Conservation (phyloP, 2,888 invertebrate genomes). For the Graphium colonna region DNA sequence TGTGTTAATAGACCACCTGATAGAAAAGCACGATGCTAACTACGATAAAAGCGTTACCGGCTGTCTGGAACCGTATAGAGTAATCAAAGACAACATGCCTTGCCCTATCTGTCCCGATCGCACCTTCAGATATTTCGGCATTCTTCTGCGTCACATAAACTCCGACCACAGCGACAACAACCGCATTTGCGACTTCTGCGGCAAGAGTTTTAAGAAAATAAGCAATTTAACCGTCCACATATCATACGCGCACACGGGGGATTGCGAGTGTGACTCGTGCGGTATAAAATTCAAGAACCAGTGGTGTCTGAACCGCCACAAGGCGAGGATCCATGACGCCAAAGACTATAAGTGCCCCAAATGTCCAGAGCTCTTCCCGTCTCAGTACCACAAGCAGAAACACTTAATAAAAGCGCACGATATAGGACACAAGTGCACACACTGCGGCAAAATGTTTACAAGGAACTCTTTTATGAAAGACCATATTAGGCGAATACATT, state of each 20-base stretch:
- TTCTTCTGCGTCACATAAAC: constrained; percentile 59
- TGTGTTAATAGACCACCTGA: constrained; percentile 56
- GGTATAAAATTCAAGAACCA: constrained; percentile 60
- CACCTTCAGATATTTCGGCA: constrained; percentile 59
- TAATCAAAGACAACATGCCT: constrained; percentile 62
- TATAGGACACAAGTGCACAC: constrained; percentile 62
- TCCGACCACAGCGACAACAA: constrained; percentile 63
- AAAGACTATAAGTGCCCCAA: constrained; percentile 64
- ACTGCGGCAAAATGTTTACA: constrained; percentile 66
- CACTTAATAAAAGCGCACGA: constrained; percentile 74
- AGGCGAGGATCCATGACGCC: constrained; percentile 59
- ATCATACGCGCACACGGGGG: constrained; percentile 55
- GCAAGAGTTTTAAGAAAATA: constrained; percentile 55
- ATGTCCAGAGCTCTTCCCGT: constrained; percentile 69
- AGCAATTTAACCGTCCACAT: constrained; percentile 62
- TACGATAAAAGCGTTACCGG: constrained; percentile 55
- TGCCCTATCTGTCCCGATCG: constrained; percentile 55
- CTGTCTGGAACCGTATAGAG: constrained; percentile 58
- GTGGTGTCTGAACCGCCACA: constrained; percentile 59
- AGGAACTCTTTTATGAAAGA: constrained; percentile 70
- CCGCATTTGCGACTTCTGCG: constrained; percentile 67
- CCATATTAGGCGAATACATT: constrained; percentile 64
- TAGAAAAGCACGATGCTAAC: constrained; percentile 51
- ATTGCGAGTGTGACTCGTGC: constrained; percentile 57
- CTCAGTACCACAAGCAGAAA: constrained; percentile 72